Evolutionary conservation across 2,888 invertebrate species (phyloP), one percentile per base, ranked within the genome.

Genomic region (Nymphalis urticae): DNA sequence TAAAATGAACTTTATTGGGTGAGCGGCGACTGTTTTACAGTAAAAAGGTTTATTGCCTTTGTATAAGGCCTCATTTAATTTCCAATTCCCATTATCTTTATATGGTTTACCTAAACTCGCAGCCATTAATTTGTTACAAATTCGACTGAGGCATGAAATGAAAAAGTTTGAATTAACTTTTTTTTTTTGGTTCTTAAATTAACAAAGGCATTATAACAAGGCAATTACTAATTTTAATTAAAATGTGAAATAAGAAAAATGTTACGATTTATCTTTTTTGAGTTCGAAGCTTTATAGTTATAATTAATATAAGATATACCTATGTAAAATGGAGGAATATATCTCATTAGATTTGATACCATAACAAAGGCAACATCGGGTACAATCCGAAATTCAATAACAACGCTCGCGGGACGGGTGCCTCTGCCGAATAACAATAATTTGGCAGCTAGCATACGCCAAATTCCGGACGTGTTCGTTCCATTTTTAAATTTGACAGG

Each of bases 401-500:
- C 87, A 88, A 83, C 79, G 84, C 82, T 80, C 78, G 77, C 80
- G 82, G 67, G 75, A 74, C 71, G 77, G 72, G 76, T 68, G 77
- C 84, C 85, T 84, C 84, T 79, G 81, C 79, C 85, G 90, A 91
- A 92, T 91, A 90, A 90, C 87, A 92, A 90, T 92, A 89, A 90
- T 91, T 91, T 91, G 89, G 89, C 88, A 88, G 83, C 84, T 83
- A 86, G 83, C 85, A 86, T 88, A 87, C 88, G 86, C 85, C 84
- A 77, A 87, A 89, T 88, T 88, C 88, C 86, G 86, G 86, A 88
- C 87, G 88, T 86, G 87, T 89, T 87, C 85, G 87, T 86, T 88
- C 85, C 87, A 88, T 90, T 92, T 92, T 92, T 90, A 90, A 92
- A 92, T 89, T 90, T 91, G 91, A 92, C 90, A 90, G 88, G 81